Conservation (phyloP, 35 echinoderm and acorn worm species). For the Ptychodera flava region DNA sequence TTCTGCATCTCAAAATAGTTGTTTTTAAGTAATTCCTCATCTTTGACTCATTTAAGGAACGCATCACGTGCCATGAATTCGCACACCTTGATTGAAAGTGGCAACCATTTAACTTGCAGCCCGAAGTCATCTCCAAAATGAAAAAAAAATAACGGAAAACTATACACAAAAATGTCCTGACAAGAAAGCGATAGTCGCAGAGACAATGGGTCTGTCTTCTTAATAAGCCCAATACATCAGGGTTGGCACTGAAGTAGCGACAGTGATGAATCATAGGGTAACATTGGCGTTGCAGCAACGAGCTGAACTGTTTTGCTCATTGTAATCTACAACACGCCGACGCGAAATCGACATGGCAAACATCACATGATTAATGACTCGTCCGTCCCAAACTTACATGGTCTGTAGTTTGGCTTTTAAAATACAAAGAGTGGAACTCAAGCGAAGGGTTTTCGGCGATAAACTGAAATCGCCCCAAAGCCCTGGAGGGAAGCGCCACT, state of each 20-base stretch:
- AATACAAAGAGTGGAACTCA: not conserved
- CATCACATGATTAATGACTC: not conserved
- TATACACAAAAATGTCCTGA: no score
- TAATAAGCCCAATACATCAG: not conserved
- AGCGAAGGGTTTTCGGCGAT: not conserved
- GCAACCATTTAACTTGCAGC: no score
- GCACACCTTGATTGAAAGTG: no score
- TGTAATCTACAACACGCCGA: not conserved
- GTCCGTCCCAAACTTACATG: not conserved
- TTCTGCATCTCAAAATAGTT: no score
- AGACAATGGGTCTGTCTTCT: not conserved
- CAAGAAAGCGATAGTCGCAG: not conserved
- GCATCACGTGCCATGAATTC: no score
- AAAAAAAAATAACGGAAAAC: no score
- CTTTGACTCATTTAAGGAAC: no score
- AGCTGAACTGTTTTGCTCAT: not conserved
- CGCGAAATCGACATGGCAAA: not conserved
- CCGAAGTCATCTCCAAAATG: no score
- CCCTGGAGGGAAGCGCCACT: not conserved
- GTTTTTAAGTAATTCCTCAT: no score
- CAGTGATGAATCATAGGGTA: not conserved
- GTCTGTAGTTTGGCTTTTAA: not conserved
- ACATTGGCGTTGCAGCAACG: not conserved
- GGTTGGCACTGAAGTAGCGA: not conserved
- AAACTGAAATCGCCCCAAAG: not conserved